Conservation (phyloP, 1,140 invertebrate species). For the Drosophila sturtevanti region DNA sequence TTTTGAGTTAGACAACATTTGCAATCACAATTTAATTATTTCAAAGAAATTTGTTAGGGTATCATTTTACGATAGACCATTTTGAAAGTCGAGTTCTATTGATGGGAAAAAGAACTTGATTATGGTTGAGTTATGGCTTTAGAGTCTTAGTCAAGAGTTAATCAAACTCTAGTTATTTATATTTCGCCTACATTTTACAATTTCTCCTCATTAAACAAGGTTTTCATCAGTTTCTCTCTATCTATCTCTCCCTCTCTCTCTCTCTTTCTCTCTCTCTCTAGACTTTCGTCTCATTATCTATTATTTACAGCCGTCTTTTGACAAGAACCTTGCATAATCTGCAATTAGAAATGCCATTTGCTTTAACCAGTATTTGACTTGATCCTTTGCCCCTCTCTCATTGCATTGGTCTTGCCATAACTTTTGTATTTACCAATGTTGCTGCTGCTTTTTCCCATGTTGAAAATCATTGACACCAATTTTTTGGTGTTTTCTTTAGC, state of each 20-base stretch:
- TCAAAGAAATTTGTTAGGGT: not conserved
- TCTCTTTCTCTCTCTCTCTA: too few relatives aligned
- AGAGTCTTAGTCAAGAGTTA: not conserved
- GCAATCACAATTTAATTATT: too few relatives aligned
- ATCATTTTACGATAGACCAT: not conserved
- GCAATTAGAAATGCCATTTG: constrained; percentile 24
- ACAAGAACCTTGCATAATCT: constrained; percentile 25
- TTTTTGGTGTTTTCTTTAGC: constrained; percentile 9
- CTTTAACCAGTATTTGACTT: not conserved
- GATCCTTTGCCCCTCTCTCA: not conserved
- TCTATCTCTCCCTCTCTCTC: too few relatives aligned
- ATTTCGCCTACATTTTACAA: not conserved
- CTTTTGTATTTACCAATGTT: not conserved
- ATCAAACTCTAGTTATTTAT: not conserved
- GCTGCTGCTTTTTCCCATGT: constrained; percentile 20
- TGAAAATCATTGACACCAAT: constrained; percentile 32
- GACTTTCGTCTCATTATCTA: constrained; percentile 1
- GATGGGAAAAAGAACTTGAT: not conserved
- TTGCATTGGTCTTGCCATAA: not conserved
- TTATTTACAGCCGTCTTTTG: constrained; percentile 2
- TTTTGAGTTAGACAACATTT: too few relatives aligned
- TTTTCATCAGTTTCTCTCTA: not conserved
- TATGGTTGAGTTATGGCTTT: too few relatives aligned
- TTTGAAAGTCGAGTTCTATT: not conserved
- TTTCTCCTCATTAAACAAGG: constrained; percentile 1